phyloP scores from a whole-genome alignment of 2,888 invertebrate genomes.

The Mythimna pallens region DNA sequence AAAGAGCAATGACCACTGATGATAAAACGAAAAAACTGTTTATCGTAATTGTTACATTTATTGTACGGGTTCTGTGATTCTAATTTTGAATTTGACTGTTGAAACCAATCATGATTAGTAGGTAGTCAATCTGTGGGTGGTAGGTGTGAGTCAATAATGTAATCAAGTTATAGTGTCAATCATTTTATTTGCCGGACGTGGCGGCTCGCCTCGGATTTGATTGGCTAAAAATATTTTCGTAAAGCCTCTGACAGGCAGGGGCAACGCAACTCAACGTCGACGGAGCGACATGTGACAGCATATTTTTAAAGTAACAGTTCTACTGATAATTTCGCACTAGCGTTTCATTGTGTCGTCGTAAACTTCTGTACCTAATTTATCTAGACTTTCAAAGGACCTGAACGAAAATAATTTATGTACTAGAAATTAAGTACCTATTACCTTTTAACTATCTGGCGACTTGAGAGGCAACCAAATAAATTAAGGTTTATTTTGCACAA shows the following conservation, averaged over 20 bases:
- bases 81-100: slow-evolving; percentile 42
- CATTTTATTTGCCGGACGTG: not conserved
- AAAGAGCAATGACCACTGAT: not conserved
- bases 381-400: not conserved
- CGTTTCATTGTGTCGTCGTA: not conserved
- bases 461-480: slow-evolving; percentile 15
- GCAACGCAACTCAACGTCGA: not conserved
- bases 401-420: not conserved
- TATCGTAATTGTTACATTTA: not conserved
- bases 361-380: not conserved
- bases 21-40: not conserved
- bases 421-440: not conserved
- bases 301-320: too few relatives aligned
- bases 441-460: not conserved
- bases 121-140: slow-evolving; percentile 13
- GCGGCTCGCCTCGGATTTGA: slow-evolving; percentile 2
- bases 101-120: slow-evolving; percentile 6
- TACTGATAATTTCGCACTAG: not conserved
- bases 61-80: slow-evolving; percentile 3
- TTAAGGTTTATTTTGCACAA: slow-evolving; percentile 7
- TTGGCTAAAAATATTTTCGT: not conserved
- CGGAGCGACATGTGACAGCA: too few relatives aligned
- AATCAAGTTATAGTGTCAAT: slow-evolving; percentile 28
- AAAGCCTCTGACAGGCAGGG: too few relatives aligned
- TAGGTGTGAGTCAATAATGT: slow-evolving; percentile 24